Evolutionary conservation across 2,888 invertebrate species (phyloP).

Genomic region (Zygaena filipendulae): DNA sequence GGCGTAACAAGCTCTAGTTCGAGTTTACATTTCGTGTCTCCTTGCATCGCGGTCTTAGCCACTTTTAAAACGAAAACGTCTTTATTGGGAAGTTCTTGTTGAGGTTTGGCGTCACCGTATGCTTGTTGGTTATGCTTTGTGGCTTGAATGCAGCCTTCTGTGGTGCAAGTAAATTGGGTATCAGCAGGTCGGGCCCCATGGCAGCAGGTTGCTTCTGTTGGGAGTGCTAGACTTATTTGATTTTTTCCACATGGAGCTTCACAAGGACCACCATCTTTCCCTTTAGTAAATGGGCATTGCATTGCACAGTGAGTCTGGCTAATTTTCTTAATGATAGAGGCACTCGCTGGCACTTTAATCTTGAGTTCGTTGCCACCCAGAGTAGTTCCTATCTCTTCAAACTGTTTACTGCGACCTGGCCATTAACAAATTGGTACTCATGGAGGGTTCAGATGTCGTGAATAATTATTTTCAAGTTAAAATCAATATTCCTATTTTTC

Average conservation of each 20-base stretch:
- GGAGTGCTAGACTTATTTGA: conserved; percentile 47
- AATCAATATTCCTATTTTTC: no score
- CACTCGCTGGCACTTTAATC: conserved; percentile 50
- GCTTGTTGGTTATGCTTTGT: conserved; percentile 41
- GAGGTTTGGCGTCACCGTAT: conserved; percentile 32
- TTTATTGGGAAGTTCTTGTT: conserved; percentile 53
- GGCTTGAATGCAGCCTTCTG: conserved; percentile 46
- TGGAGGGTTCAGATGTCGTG: conserved; percentile 1
- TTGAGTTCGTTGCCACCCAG: conserved; percentile 55
- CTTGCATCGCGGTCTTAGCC: conserved; percentile 73
- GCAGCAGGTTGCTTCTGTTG: conserved; percentile 43
- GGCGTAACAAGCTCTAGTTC: conserved; percentile 76
- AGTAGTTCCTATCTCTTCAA: conserved; percentile 55
- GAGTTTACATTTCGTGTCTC: conserved; percentile 71
- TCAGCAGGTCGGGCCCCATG: conserved; percentile 34
- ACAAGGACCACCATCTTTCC: conserved; percentile 30
- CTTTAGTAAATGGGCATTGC: conserved; percentile 42
- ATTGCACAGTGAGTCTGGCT: conserved; percentile 53
- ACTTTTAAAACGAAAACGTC: conserved; percentile 74
- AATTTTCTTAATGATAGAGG: conserved; percentile 54
- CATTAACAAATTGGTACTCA: conserved; percentile 37
- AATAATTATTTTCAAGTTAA: no score
- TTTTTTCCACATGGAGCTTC: conserved; percentile 51
- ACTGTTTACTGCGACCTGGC: conserved; percentile 58
- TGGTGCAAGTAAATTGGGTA: conserved; percentile 55